Conservation (phyloP, 2,797 vertebrate genomes). For the Capromys pilorides region DNA sequence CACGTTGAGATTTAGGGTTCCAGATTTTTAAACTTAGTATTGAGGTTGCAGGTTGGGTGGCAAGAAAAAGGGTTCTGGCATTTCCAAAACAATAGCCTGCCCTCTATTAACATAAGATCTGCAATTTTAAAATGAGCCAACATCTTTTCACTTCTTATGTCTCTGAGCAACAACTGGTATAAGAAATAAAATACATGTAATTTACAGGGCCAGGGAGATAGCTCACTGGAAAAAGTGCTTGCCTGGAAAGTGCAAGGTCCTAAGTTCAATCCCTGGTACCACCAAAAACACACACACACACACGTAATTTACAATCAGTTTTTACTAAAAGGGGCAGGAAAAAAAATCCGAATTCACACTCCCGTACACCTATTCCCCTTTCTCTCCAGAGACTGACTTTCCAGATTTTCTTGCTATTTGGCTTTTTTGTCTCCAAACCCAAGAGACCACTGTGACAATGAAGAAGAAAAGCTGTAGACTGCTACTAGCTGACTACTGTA, state of each 20-base stretch:
- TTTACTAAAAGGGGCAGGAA: slow-evolving; percentile 10
- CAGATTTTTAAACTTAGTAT: background rate
- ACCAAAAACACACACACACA: background rate
- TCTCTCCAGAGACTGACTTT: slow-evolving; percentile 60
- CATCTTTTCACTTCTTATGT: background rate
- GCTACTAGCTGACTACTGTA: slow-evolving; percentile 12
- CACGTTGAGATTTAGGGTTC: background rate
- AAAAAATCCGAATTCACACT: slow-evolving; percentile 27
- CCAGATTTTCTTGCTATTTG: slow-evolving; percentile 62
- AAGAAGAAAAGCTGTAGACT: background rate
- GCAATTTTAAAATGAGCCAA: slow-evolving; percentile 42
- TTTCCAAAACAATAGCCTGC: background rate
- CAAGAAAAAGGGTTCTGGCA: background rate
- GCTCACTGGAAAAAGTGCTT: too few species aligned
- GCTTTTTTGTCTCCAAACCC: slow-evolving; percentile 63
- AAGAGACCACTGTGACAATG: slow-evolving; percentile 33
- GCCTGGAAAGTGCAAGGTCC: too few species aligned
- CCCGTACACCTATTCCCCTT: slow-evolving; percentile 63
- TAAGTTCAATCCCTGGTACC: too few species aligned
- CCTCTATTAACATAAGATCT: background rate
- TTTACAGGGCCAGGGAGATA: background rate
- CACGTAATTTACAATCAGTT: slow-evolving; percentile 9
- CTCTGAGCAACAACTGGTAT: background rate
- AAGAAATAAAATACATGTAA: background rate
- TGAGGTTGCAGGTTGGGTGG: background rate